Base-by-base conservation (phyloP, 2,888 invertebrate genomes). In the Rhabditophanes sp. region DNA sequence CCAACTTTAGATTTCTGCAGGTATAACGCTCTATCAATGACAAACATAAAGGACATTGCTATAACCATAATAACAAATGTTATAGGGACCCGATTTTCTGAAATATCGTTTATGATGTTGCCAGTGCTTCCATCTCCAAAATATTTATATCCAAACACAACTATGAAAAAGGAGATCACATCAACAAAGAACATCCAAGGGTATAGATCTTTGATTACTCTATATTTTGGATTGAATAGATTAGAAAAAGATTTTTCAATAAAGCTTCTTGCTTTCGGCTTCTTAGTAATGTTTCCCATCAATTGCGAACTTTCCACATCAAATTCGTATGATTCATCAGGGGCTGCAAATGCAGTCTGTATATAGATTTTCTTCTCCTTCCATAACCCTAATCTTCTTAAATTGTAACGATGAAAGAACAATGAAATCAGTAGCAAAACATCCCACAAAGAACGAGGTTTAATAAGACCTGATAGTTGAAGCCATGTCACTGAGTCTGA, bases 141-240 rank as follows among this genome's bases (percentile, higher is more conserved):
- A 4, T 49, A 35, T 4, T 48, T 50, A 29, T 57, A 96, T 39
- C 90, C 90, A 66, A 96, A 82, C 41, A 93, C 79, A 37, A 93
- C 76, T 18, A 96, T 83, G 53, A 96, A 76, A 67, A 96, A 88
- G 67, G 88, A 88, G 66, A 88, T 78, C 69, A 96, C 90, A 69
- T 99, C 96, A 67, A 93, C 90, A 44, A 88, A 75, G 70, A 96
- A 96, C 88, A 96, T 93, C 65, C 81, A 79, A 0, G 88, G 85
- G 69, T 96, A 96, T 9, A 96, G 83, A 68, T 90, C 87, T 4
- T 58, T 79, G 15, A 80, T 68, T 33, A 69, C 67, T 53, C 82
- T 77, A 54, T 80, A 80, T 41, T 76, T 68, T 17, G 82, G 78
- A 64, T 78, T 75, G 23, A 81, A 69, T 65, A 87, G 73, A 59